Base-by-base conservation (phyloP, 2,797 vertebrate species). In the Cottoperca gobio region DNA sequence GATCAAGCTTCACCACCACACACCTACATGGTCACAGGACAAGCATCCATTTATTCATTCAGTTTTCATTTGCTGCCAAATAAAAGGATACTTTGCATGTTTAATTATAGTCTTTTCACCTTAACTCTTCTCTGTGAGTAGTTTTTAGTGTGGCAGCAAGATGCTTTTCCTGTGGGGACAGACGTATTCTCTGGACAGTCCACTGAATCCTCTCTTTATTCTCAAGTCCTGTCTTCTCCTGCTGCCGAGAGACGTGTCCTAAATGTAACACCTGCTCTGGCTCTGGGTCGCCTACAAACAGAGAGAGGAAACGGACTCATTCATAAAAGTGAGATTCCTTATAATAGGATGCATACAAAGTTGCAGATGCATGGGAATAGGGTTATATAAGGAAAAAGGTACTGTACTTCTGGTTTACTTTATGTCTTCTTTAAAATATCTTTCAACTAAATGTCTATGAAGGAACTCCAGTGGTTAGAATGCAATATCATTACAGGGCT, bases 91-190 rank as follows among this genome's bases (percentile, higher is more conserved):
- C 23, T 40, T 11, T 43, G 3, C 21, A 17, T 8, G n/a, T 63
- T 70, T 76, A 17, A 26, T 37, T 23, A 3, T 37, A 5, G 53
- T 23, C 3, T 21, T 53, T 2, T 77, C 26, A 93, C 81, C 86
- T 94, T 24, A 89, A 87, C 23, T 96, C 92, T 88, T 97, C 96
- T 65, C 86, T 92, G 77, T 92, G 83, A 66, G 83, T 72, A 21
- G 80, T 89, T 92, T 96, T 96, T 49, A 99, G 76, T 16, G 93
- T 93, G 63, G 93, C 92, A 19, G 97, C 97, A 73, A 99, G 92
- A 40, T 95, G 92, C 49, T 81, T 95, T 78, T 98, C 96, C 79
- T 89, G 86, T 43, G 97, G 96, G 62, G 97, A 98, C 84, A 99
- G 94, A 86, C 97, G 94, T 77, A 99, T 94, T 76, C 94, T 95